Percentiles rank a stretch among this genome's conserved stretches.
Evolutionary conservation across 1,140 invertebrate genomes (phyloP).

Genomic region (Drosophila tsacasi): DNA sequence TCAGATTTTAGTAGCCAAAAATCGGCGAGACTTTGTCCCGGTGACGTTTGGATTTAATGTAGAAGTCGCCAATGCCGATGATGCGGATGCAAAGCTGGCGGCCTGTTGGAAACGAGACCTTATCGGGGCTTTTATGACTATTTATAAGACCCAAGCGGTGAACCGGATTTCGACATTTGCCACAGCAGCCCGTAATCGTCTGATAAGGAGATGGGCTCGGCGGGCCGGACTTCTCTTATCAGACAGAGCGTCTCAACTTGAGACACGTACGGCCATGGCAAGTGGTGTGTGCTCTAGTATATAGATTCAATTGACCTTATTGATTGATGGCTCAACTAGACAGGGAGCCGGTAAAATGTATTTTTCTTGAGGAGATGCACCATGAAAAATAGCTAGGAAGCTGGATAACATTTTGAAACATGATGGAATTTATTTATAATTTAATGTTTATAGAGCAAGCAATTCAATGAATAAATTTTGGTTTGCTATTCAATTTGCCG

Average conservation of each 20-base stretch:
- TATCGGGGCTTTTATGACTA: conserved; percentile 28
- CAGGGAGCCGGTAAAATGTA: not conserved
- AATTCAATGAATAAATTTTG: not conserved
- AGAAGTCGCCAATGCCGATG: conserved; percentile 15
- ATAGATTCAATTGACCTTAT: conserved; percentile 35
- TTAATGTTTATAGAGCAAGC: not conserved
- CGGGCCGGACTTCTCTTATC: conserved; percentile 44
- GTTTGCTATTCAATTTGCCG: not conserved
- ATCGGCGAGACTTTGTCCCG: conserved; percentile 13
- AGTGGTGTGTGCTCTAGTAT: conserved; percentile 2
- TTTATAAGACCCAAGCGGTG: conserved; percentile 43
- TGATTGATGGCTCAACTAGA: conserved; percentile 29
- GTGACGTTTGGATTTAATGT: conserved; percentile 24
- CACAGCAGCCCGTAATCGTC: conserved; percentile 18
- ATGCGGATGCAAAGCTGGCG: conserved; percentile 57
- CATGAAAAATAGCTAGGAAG: not conserved
- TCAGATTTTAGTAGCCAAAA: not conserved
- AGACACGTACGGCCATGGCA: conserved; percentile 34
- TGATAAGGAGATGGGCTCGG: conserved; percentile 50
- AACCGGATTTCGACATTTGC: conserved; percentile 57
- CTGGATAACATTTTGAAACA: not conserved
- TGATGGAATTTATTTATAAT: not conserved
- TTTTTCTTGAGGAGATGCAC: not conserved
- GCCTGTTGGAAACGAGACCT: conserved; percentile 9
- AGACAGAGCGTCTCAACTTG: conserved; percentile 16